phyloP scores from a whole-genome alignment of 2,888 invertebrate genomes.

The Platypus cylindrus region DNA sequence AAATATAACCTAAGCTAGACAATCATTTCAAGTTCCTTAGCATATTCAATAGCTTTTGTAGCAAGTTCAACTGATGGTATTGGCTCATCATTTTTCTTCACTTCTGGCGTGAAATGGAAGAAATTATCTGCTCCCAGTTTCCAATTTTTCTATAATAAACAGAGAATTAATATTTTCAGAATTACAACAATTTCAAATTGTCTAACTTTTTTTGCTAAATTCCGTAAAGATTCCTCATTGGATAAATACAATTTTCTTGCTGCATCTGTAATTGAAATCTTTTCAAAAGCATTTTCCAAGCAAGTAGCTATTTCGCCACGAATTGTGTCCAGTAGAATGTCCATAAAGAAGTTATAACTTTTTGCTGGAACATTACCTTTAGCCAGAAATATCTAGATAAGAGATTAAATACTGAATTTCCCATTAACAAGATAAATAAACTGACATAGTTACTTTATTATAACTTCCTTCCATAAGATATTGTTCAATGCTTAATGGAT shows the following conservation, averaged over 20 bases:
- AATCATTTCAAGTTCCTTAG: slow-evolving; percentile 97
- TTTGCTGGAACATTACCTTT: slow-evolving; percentile 94
- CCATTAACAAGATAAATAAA: background rate
- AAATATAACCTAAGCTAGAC: slow-evolving; percentile 57
- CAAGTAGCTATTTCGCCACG: slow-evolving; percentile 93
- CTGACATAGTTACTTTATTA: slow-evolving; percentile 58
- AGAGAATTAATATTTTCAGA: slow-evolving; percentile 2
- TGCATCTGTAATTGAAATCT: slow-evolving; percentile 76
- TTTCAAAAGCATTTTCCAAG: slow-evolving; percentile 91
- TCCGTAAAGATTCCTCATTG: slow-evolving; percentile 61
- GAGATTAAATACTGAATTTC: slow-evolving; percentile 10
- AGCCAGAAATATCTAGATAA: slow-evolving; percentile 71
- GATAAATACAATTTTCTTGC: slow-evolving; percentile 78
- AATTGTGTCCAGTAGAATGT: slow-evolving; percentile 88
- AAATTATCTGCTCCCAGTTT: slow-evolving; percentile 61
- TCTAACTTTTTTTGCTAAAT: slow-evolving; percentile 65
- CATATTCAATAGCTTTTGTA: slow-evolving; percentile 91
- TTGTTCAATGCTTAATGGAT: slow-evolving; percentile 92
- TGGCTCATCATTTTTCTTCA: slow-evolving; percentile 60
- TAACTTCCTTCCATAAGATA: slow-evolving; percentile 99
- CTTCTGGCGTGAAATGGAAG: slow-evolving; percentile 69
- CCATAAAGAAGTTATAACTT: slow-evolving; percentile 93
- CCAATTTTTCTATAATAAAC: slow-evolving; percentile 55
- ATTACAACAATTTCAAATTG: slow-evolving; percentile 2
- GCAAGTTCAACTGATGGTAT: slow-evolving; percentile 86